phyloP scores from a whole-genome alignment of 37 sponge, comb jelly and placozoan species.

The Spongilla lacustris region DNA sequence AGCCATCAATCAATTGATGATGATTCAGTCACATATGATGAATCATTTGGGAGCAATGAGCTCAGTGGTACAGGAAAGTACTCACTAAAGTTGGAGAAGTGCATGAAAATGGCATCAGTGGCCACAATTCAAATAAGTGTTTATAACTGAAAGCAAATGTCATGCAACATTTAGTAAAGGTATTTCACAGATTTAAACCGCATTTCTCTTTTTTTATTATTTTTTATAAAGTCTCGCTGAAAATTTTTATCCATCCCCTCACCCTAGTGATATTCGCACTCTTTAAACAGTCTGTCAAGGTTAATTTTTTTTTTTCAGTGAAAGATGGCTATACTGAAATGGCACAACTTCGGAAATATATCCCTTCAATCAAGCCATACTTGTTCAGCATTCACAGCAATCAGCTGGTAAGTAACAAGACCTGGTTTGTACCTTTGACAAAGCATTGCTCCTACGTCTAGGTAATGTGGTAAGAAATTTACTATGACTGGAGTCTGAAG shows the following conservation, averaged over 20 bases:
- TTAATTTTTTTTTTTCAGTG: too few relatives aligned
- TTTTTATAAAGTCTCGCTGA: too few relatives aligned
- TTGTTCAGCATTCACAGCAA: not conserved
- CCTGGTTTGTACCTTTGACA: not conserved
- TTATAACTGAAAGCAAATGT: not conserved
- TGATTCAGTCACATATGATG: not conserved
- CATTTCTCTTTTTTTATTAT: too few relatives aligned
- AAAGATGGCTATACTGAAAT: not conserved
- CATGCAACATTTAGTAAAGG: not conserved
- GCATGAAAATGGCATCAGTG: not conserved
- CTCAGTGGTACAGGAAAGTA: not conserved
- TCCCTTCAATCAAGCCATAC: not conserved
- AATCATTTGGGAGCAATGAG: not conserved
- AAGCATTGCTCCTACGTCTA: not conserved
- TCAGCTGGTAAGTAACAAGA: too few relatives aligned
- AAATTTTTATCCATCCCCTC: too few relatives aligned
- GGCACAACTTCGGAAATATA: not conserved
- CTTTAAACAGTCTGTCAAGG: too few relatives aligned
- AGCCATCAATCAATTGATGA: not conserved
- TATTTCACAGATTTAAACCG: too few relatives aligned
- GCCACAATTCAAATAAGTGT: not conserved
- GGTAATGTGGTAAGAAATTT: conserved; percentile 11
- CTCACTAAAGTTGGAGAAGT: not conserved
- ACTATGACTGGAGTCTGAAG: conserved; percentile 34
- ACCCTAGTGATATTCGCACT: too few relatives aligned